Base-by-base conservation (phyloP, 2,888 invertebrate species). In the Gordius sp. region DNA sequence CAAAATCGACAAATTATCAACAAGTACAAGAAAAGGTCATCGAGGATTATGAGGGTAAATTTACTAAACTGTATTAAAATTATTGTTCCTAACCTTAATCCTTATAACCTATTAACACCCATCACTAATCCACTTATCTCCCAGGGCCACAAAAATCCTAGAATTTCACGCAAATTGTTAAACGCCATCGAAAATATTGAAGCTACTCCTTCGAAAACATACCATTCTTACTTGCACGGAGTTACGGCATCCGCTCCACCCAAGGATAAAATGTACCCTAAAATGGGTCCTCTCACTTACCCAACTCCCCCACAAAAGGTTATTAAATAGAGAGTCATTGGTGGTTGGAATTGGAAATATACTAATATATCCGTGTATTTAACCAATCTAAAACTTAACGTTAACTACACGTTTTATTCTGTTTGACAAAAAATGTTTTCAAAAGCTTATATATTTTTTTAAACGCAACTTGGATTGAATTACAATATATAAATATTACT, bases 101-200 rank as follows among this genome's bases (percentile, higher is more conserved):
- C n/a, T 8, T 33, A 13, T 13, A 13, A 33, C 8, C n/a, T 33
- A 33, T 33, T 33, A 33, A 33, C 39, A 8, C n/a, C n/a, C n/a
- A n/a, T n/a, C n/a, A n/a, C n/a, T n/a, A n/a, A n/a, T n/a, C n/a
- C n/a, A n/a, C n/a, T n/a, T n/a, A n/a, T n/a, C n/a, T 13, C 39
- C 8, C 4, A 47, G 47, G 47, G 47, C 4, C 47, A 47, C 47
- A 47, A 47, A 8, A 47, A 47, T 47, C 16, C 47, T 47, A 47
- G 47, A 47, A 47, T 47, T n/a, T 47, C 47, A 8, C 8, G 20
- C 8, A 47, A 47, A 20, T 47, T 47, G n/a, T 8, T n/a, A 8
- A n/a, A 33, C n/a, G n/a, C n/a, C n/a, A n/a, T n/a, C n/a, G n/a
- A n/a, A n/a, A n/a, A n/a, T n/a, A n/a, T n/a, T n/a, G n/a, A n/a